phyloP scores from a whole-genome alignment of 2,113 vertebrate species.

The Meriones unguiculatus region DNA sequence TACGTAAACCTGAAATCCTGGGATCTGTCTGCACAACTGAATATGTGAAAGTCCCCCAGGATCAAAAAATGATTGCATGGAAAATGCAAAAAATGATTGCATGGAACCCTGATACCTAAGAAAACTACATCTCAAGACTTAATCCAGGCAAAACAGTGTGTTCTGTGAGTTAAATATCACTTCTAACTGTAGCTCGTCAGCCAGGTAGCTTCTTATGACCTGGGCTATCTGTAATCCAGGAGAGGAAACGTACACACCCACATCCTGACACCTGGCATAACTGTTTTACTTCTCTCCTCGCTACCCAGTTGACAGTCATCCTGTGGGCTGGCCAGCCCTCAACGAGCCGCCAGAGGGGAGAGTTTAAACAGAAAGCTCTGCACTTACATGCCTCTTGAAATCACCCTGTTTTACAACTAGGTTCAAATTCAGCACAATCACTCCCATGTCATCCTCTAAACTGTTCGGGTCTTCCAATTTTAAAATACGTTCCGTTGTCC shows the following conservation, averaged over 20 bases:
- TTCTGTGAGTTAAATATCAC: neutral
- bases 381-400: slow-evolving; percentile 92
- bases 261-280: neutral
- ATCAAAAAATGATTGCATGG: neutral
- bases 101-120: neutral
- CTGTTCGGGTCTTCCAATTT: slow-evolving; percentile 94
- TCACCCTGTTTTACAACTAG: slow-evolving; percentile 93
- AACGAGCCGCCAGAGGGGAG: neutral
- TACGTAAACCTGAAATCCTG: neutral
- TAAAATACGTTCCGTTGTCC: slow-evolving; percentile 91
- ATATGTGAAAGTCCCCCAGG: neutral
- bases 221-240: neutral
- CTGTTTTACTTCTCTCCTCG: neutral
- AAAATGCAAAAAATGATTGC: slow-evolving; percentile 8
- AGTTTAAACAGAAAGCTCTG: neutral
- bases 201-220: neutral
- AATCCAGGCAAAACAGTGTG: neutral
- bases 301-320: neutral
- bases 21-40: neutral
- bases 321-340: neutral
- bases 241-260: neutral
- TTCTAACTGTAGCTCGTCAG: neutral
- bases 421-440: slow-evolving; percentile 92
- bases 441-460: slow-evolving; percentile 95
- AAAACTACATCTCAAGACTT: neutral